Evolutionary conservation across 2,797 vertebrate species (phyloP).

Genomic region (Lutra lutra): DNA sequence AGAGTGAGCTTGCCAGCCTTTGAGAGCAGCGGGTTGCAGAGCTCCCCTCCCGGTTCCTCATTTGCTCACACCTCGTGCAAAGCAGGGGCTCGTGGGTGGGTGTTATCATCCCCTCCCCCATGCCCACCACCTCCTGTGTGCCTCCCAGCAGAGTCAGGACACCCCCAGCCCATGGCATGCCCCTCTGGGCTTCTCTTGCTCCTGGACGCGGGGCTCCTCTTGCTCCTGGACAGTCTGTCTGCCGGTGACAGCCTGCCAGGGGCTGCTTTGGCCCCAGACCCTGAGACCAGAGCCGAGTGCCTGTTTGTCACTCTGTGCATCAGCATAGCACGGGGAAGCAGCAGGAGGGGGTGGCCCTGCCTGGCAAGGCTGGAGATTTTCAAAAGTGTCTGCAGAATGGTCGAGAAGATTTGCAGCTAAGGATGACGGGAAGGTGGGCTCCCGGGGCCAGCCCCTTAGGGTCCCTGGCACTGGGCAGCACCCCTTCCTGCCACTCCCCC

Average conservation of each 20-base stretch:
- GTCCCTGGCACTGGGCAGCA: fast-evolving
- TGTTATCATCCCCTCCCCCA: fast-evolving
- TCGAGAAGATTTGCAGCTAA: neutral
- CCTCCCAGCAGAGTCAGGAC: neutral
- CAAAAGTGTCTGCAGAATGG: neutral
- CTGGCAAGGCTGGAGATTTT: neutral
- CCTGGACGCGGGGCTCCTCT: neutral
- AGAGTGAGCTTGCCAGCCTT: neutral
- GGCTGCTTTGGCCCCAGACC: neutral
- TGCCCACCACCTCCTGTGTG: neutral
- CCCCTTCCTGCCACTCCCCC: neutral
- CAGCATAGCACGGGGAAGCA: neutral
- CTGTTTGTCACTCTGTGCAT: neutral
- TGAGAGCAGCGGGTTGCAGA: neutral
- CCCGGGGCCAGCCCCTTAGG: neutral
- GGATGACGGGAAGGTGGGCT: neutral
- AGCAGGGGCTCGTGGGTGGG: neutral
- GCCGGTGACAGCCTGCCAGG: neutral
- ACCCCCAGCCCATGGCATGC: neutral
- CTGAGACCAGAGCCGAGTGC: neutral
- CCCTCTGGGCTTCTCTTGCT: neutral
- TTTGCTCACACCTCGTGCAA: neutral
- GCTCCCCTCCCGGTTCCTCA: fast-evolving
- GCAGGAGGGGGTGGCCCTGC: neutral
- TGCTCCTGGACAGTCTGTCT: neutral